phyloP scores from a whole-genome alignment of 2,888 invertebrate genomes.

The Orthonychiurus folsomi region DNA sequence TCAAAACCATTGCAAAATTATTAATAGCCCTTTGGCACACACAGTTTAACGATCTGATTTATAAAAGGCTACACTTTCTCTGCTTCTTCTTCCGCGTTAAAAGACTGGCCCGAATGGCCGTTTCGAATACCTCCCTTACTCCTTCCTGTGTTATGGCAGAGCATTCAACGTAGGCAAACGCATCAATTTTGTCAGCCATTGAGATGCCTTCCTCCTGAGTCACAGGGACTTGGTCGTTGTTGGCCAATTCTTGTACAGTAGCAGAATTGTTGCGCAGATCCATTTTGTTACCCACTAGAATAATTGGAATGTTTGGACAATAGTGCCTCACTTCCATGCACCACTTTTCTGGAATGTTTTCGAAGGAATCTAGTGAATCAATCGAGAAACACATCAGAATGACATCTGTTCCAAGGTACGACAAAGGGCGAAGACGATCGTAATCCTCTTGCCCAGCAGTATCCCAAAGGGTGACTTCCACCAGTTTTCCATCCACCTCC shows the following conservation, averaged over 20 bases:
- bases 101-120: slow-evolving; percentile 93
- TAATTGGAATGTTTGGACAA: slow-evolving; percentile 98
- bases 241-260: slow-evolving; percentile 92
- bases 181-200: slow-evolving; percentile 98
- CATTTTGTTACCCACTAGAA: slow-evolving; percentile 97
- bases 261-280: slow-evolving; percentile 91
- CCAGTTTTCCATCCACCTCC: slow-evolving; percentile 91
- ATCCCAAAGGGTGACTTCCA: slow-evolving; percentile 77
- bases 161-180: slow-evolving; percentile 96
- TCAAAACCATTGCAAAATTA: too few relatives aligned
- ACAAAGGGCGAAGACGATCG: slow-evolving; percentile 86
- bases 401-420: slow-evolving; percentile 97
- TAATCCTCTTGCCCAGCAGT: slow-evolving; percentile 97
- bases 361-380: slow-evolving; percentile 96
- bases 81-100: too few relatives aligned
- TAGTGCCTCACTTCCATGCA: slow-evolving; percentile 98
- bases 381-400: slow-evolving; percentile 99
- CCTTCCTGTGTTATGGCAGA: slow-evolving; percentile 99
- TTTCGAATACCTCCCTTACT: slow-evolving; percentile 97
- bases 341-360: slow-evolving; percentile 99
- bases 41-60: too few relatives aligned
- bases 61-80: too few relatives aligned
- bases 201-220: slow-evolving; percentile 88
- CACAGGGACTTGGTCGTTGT: slow-evolving; percentile 98
- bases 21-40: too few relatives aligned